Percentiles rank a stretch among this genome's conserved stretches.
Conservation (phyloP, 2,888 invertebrate species). For the Pomacea canaliculata region DNA sequence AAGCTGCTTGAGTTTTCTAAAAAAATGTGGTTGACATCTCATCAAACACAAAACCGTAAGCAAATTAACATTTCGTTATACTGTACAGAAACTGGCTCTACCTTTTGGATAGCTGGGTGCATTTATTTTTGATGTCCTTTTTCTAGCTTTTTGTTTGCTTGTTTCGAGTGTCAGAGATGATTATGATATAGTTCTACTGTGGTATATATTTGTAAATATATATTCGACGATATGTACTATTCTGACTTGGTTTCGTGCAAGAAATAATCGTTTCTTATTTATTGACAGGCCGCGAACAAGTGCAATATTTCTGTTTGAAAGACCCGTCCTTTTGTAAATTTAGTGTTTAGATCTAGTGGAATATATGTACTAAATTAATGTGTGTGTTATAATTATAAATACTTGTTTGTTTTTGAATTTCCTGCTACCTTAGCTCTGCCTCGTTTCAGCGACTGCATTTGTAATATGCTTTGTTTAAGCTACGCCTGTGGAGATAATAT, state of each 20-base stretch:
- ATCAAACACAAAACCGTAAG: too few species aligned
- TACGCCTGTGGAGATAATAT: too few species aligned
- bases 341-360: conserved; percentile 14
- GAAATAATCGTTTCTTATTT: conserved; percentile 13
- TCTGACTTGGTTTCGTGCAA: conserved; percentile 7
- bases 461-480: too few species aligned
- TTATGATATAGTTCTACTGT: not conserved
- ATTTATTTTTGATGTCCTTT: not conserved
- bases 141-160: conserved; percentile 1
- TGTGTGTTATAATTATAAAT: not conserved
- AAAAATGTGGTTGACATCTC: too few species aligned
- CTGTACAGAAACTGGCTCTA: too few species aligned
- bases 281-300: conserved; percentile 24
- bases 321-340: conserved; percentile 5
- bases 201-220: conserved; percentile 3
- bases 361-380: conserved; percentile 13
- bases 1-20: too few species aligned
- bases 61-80: too few species aligned
- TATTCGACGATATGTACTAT: not conserved
- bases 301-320: conserved; percentile 24
- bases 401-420: too few species aligned
- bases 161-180: not conserved
- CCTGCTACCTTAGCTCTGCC: too few species aligned
- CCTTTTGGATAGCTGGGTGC: too few species aligned
- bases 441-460: too few species aligned